Evolutionary conservation across 2,113 vertebrate genomes (phyloP).

Genomic region (Pelecanus crispus): DNA sequence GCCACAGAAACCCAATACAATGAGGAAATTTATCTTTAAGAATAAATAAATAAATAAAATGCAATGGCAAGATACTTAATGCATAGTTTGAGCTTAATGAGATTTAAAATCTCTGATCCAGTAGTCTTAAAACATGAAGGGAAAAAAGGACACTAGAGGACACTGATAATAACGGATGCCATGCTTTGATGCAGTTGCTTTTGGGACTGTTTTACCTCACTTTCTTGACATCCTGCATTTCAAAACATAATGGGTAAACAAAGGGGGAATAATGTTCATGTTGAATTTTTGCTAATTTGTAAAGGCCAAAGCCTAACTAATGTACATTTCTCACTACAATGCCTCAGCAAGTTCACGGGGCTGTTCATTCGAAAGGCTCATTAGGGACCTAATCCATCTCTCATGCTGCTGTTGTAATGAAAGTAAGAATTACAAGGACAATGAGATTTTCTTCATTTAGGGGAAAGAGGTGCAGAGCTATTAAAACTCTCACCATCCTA

Average conservation of each 20-base stretch:
- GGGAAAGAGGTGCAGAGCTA: background rate
- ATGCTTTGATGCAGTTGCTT: background rate
- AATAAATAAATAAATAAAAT: background rate
- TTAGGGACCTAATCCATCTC: slow-evolving; percentile 48
- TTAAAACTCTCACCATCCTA: slow-evolving; percentile 34
- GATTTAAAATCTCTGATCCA: background rate
- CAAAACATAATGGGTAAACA: background rate
- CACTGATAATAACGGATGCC: background rate
- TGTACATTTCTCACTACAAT: slow-evolving; percentile 2
- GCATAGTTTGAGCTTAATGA: background rate
- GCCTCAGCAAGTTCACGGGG: slow-evolving; percentile 6
- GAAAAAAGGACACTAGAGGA: background rate
- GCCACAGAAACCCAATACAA: no score
- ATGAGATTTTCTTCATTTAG: slow-evolving; percentile 45
- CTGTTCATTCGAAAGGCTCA: background rate
- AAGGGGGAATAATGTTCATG: background rate
- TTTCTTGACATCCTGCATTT: background rate
- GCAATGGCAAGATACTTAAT: background rate
- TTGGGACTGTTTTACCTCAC: background rate
- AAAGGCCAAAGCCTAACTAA: slow-evolving; percentile 46
- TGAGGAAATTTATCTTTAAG: background rate
- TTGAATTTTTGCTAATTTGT: slow-evolving; percentile 54
- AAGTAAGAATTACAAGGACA: slow-evolving; percentile 30
- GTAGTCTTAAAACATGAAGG: background rate
- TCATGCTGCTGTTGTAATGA: slow-evolving; percentile 27